Conservation (phyloP, 2,797 vertebrate genomes). For the Calcarius lapponicus region DNA sequence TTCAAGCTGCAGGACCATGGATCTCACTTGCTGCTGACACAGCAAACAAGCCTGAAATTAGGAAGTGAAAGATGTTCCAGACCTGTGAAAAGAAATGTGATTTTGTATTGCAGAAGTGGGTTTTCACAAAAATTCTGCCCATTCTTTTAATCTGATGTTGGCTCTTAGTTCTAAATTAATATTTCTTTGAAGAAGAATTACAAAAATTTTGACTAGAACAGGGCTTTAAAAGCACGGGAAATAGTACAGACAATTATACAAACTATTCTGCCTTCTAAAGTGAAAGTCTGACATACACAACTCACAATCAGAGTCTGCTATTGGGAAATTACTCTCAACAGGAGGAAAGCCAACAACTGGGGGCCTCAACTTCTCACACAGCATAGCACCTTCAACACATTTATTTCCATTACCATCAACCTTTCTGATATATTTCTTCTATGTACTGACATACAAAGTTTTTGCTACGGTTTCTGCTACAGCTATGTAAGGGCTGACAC, state of each 20-base stretch:
- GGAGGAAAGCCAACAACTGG: not conserved
- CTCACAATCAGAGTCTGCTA: not conserved
- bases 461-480: not conserved
- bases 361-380: not conserved
- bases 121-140: not conserved
- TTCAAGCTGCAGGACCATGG: not conserved
- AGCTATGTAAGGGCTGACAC: not conserved
- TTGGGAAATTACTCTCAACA: not conserved
- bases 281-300: not conserved
- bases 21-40: slow-evolving; percentile 6
- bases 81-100: not conserved
- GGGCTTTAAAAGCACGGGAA: not conserved
- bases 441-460: not conserved
- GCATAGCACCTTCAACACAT: not conserved
- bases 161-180: not conserved
- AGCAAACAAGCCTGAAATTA: not conserved
- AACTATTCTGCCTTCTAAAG: not conserved
- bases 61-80: not conserved
- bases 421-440: not conserved
- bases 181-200: not conserved
- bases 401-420: not conserved
- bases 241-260: rapidly evolving
- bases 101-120: not conserved
- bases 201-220: not conserved
- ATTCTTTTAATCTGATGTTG: not conserved